phyloP scores from a whole-genome alignment of 2,113 vertebrate genomes.

The Thunnus thynnus region DNA sequence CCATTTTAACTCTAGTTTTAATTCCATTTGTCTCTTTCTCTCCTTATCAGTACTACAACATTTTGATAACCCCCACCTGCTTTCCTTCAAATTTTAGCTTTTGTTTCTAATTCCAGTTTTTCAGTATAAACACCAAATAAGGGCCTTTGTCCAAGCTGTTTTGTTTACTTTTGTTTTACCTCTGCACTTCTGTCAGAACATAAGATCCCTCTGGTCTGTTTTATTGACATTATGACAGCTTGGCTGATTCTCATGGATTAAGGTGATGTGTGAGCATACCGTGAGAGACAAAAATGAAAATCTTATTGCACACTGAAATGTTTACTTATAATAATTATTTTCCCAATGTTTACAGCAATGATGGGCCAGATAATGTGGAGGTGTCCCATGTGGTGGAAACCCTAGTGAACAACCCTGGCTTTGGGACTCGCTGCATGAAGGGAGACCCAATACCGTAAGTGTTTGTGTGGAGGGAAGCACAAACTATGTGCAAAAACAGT shows the following conservation, averaged over 20 bases:
- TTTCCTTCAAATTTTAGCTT: conserved; percentile 9
- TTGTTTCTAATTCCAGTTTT: background rate
- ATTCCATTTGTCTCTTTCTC: background rate
- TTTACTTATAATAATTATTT: conserved; percentile 11
- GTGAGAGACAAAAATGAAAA: conserved; percentile 5
- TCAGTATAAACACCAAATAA: background rate
- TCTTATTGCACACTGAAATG: conserved; percentile 18
- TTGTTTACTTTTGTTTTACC: background rate
- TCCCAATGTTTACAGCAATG: conserved; percentile 85
- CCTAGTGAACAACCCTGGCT: conserved; percentile 90
- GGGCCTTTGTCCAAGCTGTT: too few relatives aligned
- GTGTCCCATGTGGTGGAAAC: conserved; percentile 87
- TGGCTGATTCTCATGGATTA: background rate
- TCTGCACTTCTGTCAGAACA: background rate
- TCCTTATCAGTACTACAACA: conserved; percentile 6
- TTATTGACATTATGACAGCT: conserved; percentile 36
- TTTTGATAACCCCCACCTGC: background rate
- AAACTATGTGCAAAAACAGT: background rate
- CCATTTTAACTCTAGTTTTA: conserved; percentile 1
- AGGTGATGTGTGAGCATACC: background rate
- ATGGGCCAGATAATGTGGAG: conserved; percentile 84
- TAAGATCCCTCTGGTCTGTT: conserved; percentile 9
- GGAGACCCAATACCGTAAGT: conserved; percentile 93
- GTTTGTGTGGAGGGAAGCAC: background rate
- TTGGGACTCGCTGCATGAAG: conserved; percentile 95